Evolutionary conservation across 2,797 vertebrate genomes (phyloP), one percentile per base, ranked within the genome.

Genomic region (Salarias fasciatus): DNA sequence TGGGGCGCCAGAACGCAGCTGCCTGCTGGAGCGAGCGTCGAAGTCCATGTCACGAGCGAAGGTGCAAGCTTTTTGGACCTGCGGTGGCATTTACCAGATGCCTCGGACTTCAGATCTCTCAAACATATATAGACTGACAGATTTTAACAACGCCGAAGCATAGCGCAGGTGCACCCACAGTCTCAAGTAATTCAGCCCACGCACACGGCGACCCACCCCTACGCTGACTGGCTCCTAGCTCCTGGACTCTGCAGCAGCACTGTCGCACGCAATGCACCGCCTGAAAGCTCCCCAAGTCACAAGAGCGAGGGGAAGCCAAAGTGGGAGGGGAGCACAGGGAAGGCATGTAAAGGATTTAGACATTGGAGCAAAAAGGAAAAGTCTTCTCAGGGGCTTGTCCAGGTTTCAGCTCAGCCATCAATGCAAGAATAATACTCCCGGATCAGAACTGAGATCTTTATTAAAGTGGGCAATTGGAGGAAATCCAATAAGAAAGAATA

Each of bases 251-350:
- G 35, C 67, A 57, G 71, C 70, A 61, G 48, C 72, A 11, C 69
- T 64, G 80, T 87, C 35, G 69, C 87, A 89, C 80, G 77, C 88
- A 75, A 88, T 84, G 77, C 82, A 72, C 80, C 63, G 66, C 75
- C 65, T 75, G 53, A 80, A 76, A 79, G 69, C 53, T 82, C 76
- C 78, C 78, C 56, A 73, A 85, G 75, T 84, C 76, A 63, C 70
- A 83, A 69, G 67, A 72, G 58, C 62, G 53, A 60, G 58, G 37
- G 42, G 48, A 57, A 62, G 80, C 74, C 75, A 79, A 78, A 67
- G 64, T 52, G 18, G 68, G 80, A 81, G 59, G 65, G 55, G 38
- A 61, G 40, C 15, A 37, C 33, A 5, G 37, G 71, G 63, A 45
- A 53, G 71, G 71, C 50, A 55, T 70, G 67, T 47, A 74, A 38